A percentile compares a stretch with the other conserved stretches of the same genome.
Evolutionary conservation across 2,888 invertebrate species (phyloP).

Genomic region (Apodemia mormo): DNA sequence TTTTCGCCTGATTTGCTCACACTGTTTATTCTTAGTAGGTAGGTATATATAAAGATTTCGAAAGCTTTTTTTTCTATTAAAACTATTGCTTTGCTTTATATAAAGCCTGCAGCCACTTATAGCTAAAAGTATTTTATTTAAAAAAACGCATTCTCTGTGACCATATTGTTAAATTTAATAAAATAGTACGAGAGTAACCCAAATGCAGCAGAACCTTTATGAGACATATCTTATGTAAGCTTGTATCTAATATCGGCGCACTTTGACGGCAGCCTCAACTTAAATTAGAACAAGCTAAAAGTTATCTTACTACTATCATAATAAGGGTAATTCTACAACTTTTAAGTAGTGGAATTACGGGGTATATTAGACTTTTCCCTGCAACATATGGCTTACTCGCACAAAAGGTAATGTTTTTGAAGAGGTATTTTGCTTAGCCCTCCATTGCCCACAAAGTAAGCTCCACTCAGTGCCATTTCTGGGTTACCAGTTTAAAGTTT

Average conservation of each 20-base stretch:
- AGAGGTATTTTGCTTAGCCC: slow-evolving; percentile 15
- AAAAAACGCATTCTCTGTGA: too few species aligned
- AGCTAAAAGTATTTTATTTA: too few species aligned
- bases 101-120: too few species aligned
- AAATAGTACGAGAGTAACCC: not conserved
- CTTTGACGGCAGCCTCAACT: slow-evolving; percentile 9
- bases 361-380: slow-evolving; percentile 11
- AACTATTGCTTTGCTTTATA: too few species aligned
- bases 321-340: not conserved
- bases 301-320: not conserved
- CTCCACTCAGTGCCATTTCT: not conserved
- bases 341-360: not conserved
- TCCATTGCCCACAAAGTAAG: not conserved
- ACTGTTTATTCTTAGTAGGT: too few species aligned
- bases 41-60: too few species aligned
- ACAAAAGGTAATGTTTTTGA: slow-evolving; percentile 16
- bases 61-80: too few species aligned
- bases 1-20: too few species aligned
- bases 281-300: not conserved
- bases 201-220: slow-evolving; percentile 16
- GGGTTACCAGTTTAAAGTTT: slow-evolving; percentile 1
- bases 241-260: slow-evolving; percentile 18
- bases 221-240: slow-evolving; percentile 7
- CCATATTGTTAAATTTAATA: not conserved
- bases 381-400: slow-evolving; percentile 15